Percentiles rank a stretch among this genome's conserved stretches.
phyloP scores from a whole-genome alignment of 1,140 invertebrate species.

The Drosophila sproati region DNA sequence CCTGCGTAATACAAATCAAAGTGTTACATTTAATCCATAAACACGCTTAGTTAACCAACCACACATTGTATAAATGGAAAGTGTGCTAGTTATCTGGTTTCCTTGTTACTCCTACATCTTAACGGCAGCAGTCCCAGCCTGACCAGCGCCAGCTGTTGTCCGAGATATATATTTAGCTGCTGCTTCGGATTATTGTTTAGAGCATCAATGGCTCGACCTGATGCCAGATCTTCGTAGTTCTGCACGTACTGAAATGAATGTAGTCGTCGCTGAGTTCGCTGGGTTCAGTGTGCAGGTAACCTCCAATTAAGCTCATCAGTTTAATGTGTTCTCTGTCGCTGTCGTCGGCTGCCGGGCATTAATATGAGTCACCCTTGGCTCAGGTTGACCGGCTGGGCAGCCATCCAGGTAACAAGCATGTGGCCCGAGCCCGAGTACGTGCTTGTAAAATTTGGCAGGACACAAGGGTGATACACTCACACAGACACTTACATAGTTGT shows the following conservation, averaged over 20 bases:
- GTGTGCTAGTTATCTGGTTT: neutral
- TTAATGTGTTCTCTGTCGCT: constrained; percentile 78
- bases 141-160: neutral
- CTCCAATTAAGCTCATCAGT: constrained; percentile 82
- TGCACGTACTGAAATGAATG: constrained; percentile 58
- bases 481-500: neutral
- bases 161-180: neutral
- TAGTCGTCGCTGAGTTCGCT: constrained; percentile 20
- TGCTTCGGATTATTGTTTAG: neutral
- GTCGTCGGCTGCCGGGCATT: constrained; percentile 49
- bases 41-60: neutral
- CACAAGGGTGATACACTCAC: neutral
- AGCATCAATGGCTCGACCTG: constrained; percentile 1
- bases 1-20: too few species aligned
- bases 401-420: constrained; percentile 69
- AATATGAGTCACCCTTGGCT: constrained; percentile 66
- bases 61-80: neutral
- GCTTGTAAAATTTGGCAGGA: constrained; percentile 51
- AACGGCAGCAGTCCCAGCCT: neutral
- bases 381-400: constrained; percentile 12
- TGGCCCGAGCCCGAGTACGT: constrained; percentile 68
- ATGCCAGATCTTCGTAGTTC: neutral
- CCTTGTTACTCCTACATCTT: neutral
- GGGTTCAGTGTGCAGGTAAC: constrained; percentile 63
- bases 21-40: neutral